Evolutionary conservation across 2,797 vertebrate species (phyloP).

Genomic region (Chiroxiphia lanceolata): DNA sequence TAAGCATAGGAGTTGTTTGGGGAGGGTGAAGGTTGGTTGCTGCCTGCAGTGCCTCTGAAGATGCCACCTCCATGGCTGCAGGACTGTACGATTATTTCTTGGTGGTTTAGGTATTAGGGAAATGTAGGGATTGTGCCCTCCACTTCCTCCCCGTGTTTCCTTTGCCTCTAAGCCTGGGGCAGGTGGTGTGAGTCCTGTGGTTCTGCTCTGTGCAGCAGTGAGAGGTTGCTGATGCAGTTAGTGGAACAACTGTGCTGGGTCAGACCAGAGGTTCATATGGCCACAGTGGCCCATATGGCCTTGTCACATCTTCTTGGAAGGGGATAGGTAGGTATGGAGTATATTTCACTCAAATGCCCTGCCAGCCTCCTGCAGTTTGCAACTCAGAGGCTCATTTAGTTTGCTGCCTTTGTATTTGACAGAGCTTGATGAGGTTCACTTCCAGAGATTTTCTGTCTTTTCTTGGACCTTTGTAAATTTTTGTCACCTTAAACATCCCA

Average conservation of each 20-base stretch:
- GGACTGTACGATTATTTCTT: background rate
- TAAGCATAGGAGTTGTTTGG: accelerated
- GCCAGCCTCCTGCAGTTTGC: background rate
- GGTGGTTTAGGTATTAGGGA: background rate
- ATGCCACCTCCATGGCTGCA: background rate
- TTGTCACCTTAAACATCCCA: background rate
- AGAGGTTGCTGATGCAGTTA: background rate
- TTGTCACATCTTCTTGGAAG: background rate
- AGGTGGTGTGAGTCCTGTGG: background rate
- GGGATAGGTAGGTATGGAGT: background rate
- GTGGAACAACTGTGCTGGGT: background rate
- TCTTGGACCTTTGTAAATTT: background rate
- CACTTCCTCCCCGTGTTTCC: background rate
- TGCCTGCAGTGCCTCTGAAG: background rate
- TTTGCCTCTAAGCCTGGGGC: background rate
- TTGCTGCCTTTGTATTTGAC: background rate
- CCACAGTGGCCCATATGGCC: background rate
- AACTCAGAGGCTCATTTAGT: background rate
- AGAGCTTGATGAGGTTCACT: background rate
- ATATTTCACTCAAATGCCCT: background rate
- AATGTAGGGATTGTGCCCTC: background rate
- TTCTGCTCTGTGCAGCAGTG: background rate
- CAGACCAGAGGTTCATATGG: background rate
- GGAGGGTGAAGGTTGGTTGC: background rate
- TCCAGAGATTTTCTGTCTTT: background rate